Conservation (phyloP, 2,113 vertebrate genomes). For the Taxidea taxus region DNA sequence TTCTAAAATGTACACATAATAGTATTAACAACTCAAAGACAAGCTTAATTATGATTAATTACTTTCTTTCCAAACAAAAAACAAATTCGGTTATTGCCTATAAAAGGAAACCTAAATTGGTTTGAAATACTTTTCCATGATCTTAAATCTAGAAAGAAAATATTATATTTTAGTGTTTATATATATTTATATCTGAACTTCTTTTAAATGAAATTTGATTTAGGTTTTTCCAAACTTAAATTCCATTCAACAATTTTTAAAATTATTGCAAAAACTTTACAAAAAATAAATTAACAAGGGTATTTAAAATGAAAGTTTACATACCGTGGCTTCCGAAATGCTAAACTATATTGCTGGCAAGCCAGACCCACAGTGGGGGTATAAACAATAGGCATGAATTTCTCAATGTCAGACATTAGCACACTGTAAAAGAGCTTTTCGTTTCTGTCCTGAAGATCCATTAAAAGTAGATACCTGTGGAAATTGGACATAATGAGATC, state of each 20-base stretch:
- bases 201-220: slow-evolving; percentile 53
- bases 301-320: slow-evolving; percentile 78
- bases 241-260: slow-evolving; percentile 40
- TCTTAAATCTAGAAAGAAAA: slow-evolving; percentile 51
- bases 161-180: not conserved
- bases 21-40: not conserved
- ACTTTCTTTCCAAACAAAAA: slow-evolving; percentile 16
- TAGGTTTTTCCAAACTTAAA: slow-evolving; percentile 61
- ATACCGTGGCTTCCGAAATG: slow-evolving; percentile 95
- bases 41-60: slow-evolving; percentile 8
- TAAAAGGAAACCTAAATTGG: not conserved
- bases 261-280: slow-evolving; percentile 44
- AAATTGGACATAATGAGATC: slow-evolving; percentile 74
- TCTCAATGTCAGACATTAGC: slow-evolving; percentile 91
- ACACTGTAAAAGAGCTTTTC: slow-evolving; percentile 98
- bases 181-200: slow-evolving; percentile 53
- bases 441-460: slow-evolving; percentile 95
- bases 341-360: slow-evolving; percentile 95
- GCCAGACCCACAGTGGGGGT: slow-evolving; percentile 96
- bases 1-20: not conserved
- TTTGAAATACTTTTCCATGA: slow-evolving; percentile 2
- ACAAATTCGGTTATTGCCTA: not conserved
- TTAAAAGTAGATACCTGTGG: slow-evolving; percentile 94
- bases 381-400: slow-evolving; percentile 98
- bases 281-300: slow-evolving; percentile 47